Percentiles rank a stretch among this genome's conserved stretches.
Conservation (phyloP, 2,113 vertebrate genomes). For the Lepisosteus osseus region DNA sequence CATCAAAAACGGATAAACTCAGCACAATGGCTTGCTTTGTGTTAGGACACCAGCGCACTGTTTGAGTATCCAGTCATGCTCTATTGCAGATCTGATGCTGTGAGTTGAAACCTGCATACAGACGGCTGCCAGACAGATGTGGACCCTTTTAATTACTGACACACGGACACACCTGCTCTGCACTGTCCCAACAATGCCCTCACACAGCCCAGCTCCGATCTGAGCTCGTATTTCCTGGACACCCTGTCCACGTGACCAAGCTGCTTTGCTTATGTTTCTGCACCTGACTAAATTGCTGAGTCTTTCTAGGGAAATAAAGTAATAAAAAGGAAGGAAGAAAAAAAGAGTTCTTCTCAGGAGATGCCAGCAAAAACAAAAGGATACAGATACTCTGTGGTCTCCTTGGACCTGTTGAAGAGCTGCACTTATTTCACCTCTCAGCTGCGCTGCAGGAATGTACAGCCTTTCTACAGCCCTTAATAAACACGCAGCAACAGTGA, state of each 20-base stretch:
- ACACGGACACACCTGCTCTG: too few species aligned
- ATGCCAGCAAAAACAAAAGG: slow-evolving; percentile 43
- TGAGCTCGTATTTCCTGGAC: too few species aligned
- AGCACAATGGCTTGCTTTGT: too few species aligned
- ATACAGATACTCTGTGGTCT: slow-evolving; percentile 30
- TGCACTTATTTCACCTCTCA: slow-evolving; percentile 2
- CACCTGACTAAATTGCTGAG: slow-evolving; percentile 9
- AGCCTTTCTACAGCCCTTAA: neutral
- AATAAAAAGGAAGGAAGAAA: slow-evolving; percentile 11
- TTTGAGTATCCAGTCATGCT: neutral
- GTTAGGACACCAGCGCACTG: too few species aligned
- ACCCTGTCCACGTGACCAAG: too few species aligned
- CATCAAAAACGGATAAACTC: too few species aligned
- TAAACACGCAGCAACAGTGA: neutral
- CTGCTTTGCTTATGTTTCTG: slow-evolving; percentile 1
- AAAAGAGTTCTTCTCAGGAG: slow-evolving; percentile 31
- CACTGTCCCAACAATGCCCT: too few species aligned
- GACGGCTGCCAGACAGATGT: too few species aligned
- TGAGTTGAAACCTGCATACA: neutral
- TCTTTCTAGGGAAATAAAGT: slow-evolving; percentile 26
- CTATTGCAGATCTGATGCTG: neutral
- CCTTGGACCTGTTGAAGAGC: neutral
- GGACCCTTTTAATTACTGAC: too few species aligned
- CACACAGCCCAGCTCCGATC: too few species aligned
- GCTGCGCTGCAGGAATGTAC: neutral